Evolutionary conservation across 2,113 vertebrate species (phyloP), one percentile per base, ranked within the genome.

Genomic region (Ovis canadensis): DNA sequence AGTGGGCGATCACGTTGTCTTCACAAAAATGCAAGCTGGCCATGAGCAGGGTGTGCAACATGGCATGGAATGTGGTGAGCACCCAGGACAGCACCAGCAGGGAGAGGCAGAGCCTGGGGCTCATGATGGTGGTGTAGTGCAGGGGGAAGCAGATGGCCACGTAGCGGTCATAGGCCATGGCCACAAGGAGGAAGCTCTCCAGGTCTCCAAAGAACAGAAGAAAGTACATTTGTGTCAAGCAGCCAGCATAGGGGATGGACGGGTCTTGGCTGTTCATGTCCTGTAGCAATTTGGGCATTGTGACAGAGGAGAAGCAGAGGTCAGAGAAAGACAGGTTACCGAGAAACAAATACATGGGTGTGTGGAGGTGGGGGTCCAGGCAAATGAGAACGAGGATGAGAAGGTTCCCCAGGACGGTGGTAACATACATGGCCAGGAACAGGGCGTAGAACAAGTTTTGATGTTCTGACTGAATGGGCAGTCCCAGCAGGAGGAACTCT

Each of bases 261-360:
- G 0, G 19, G 36, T 23, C n/a, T 36, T 74, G 36, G 19, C 67
- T 40, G 1, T 40, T 10, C 67, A 40, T 74, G 10, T 74, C 0
- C n/a, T 74, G 19, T 0, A 74, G 67, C 36, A 36, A 25, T 0
- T 74, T 74, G 36, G 67, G 67, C 36, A 74, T 40, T 11, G 67
- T 74, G 36, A 74, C 36, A 40, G 67, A 74, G 67, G 67, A 74
- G n/a, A 74, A 74, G 67, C 67, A 40, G 67, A 40, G 67, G 9
- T 74, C 67, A 74, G 67, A 74, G 67, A 74, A 74, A 40, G 67
- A 74, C 19, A 74, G 9, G n/a, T 74, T 81, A 45, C 92, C 95
- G 55, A 98, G 45, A 91, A 98, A 93, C 31, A 97, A 96, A 78
- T 98, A 98, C 97, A 98, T 97, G 14, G 97, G 96, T 2, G 87